These are phyloP conservation scores for Empidonax alnorum DNA, from an alignment of 2,113 vertebrate species.

Conservation along the genomic window DNA sequence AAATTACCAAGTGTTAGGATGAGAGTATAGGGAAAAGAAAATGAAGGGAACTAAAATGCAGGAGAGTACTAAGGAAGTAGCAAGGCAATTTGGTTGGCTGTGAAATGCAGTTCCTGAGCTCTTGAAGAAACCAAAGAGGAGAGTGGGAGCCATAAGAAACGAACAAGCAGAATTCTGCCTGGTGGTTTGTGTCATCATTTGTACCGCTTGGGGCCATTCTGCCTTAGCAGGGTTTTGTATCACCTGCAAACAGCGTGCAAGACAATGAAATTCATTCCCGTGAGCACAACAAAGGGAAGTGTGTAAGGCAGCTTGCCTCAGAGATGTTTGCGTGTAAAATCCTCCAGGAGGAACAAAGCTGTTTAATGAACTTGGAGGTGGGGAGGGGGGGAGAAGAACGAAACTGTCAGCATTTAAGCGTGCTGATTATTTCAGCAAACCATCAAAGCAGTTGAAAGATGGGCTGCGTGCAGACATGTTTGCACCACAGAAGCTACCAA, in stretches of 20 bases:
- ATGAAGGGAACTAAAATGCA: neutral
- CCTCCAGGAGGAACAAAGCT: neutral
- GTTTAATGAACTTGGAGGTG: neutral
- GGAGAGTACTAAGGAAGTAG: neutral
- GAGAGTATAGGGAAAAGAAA: constrained; percentile 6
- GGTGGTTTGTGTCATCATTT: neutral
- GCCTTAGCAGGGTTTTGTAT: neutral
- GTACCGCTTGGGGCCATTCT: neutral
- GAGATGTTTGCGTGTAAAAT: neutral
- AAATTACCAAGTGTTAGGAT: neutral
- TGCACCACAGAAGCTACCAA: neutral
- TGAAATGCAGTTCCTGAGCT: neutral
- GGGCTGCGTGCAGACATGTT: neutral
- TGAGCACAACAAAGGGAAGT: neutral
- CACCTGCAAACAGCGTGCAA: neutral
- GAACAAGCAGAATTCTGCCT: neutral
- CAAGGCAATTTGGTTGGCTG: constrained; percentile 12
- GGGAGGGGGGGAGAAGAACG: neutral
- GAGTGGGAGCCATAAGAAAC: neutral
- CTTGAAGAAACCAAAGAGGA: neutral
- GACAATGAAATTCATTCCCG: neutral
- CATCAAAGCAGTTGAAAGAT: neutral
- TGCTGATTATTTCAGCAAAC: neutral
- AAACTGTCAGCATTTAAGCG: neutral
- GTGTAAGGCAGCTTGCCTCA: neutral